Evolutionary conservation across 1,140 invertebrate species (phyloP), one percentile per base, ranked within the genome.

Genomic region (Tetramorium simillimum): DNA sequence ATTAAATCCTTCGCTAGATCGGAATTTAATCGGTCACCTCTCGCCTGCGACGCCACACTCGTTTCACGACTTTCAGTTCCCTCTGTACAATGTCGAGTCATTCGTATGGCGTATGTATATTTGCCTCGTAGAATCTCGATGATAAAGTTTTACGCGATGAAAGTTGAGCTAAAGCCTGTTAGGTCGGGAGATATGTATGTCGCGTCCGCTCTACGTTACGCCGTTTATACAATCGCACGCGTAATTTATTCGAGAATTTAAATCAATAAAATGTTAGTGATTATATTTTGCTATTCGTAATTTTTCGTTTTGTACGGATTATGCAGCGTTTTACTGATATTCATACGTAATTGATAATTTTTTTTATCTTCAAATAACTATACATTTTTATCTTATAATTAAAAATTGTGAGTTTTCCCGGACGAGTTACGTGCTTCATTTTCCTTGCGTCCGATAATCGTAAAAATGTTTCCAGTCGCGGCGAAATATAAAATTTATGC

Each of bases 401-500:
- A 82, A 84, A 84, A 75, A 84, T 84, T 84, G 80, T 60, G 53
- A 73, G 69, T 75, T 84, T 84, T 60, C n/a, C 40, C 53, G 80
- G 51, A 60, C 24, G 40, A 21, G 80, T 81, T 69, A 70, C 77
- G 49, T 73, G 58, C 69, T 40, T 84, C 80, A 84, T 84, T 84
- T 75, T 73, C n/a, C 80, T 84, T 84, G 80, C 40, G 69, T 37
- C 53, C 53, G 69, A 75, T 84, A 84, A 84, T 84, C 53, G 69
- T 73, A 84, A 84, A 84, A 84, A 84, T 84, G 69, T 73, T 84
- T 75, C 69, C 80, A 49, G 70, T 84, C 69, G n/a, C 69, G 28
- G 49, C 21, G 37, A 84, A 72, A 75, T 84, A 84, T 84, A 75
- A 84, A 84, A 84, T 84, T 84, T 84, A 84, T 84, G 69, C 80